Base-by-base conservation (phyloP, 2,797 vertebrate species). In the Thaleichthys pacificus region DNA sequence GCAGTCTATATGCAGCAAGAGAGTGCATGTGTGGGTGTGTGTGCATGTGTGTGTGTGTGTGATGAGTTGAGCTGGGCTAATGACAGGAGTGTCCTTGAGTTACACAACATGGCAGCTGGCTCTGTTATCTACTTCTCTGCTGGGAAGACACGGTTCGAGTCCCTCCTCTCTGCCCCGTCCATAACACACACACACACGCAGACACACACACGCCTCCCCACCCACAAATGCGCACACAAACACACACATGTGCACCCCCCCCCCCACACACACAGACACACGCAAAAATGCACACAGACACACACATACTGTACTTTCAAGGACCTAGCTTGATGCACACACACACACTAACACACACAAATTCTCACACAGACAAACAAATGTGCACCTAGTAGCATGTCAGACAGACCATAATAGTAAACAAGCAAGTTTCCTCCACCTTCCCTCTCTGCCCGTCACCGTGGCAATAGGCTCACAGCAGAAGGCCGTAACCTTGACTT, bases 401-500 rank as follows among this genome's bases (percentile, higher is more conserved):
- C 54, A 57, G 56, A 30, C 22, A n/a, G 63, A 19, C 12, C 17
- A 11, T n/a, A 60, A 2, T 58, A 21, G 3, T 14, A 65, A 38
- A 32, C 2, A 32, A 62, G 24, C 60, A n/a, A 58, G 24, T 63
- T 58, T 61, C 63, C 32, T n/a, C 30, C 66, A 32, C 65, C 67
- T 71, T 69, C 26, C 30, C 66, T 68, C 70, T 66, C 22, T 61
- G 51, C 51, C 68, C 61, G 63, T 65, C 63, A 38, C 22, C 35
- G 19, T 62, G 17, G 58, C 24, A 17, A 58, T 26, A 12, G 22
- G 61, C 68, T 75, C 61, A 42, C 66, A 61, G 58, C 63, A 70
- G 74, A 78, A 79, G 78, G 73, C 71, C 72, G 64, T 74, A 76
- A 80, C 79, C 80, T 85, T 82, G 78, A 73, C 71, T 76, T 78